Evolutionary conservation across 1,140 invertebrate species (phyloP).

Genomic region (Palaemon carinicauda): DNA sequence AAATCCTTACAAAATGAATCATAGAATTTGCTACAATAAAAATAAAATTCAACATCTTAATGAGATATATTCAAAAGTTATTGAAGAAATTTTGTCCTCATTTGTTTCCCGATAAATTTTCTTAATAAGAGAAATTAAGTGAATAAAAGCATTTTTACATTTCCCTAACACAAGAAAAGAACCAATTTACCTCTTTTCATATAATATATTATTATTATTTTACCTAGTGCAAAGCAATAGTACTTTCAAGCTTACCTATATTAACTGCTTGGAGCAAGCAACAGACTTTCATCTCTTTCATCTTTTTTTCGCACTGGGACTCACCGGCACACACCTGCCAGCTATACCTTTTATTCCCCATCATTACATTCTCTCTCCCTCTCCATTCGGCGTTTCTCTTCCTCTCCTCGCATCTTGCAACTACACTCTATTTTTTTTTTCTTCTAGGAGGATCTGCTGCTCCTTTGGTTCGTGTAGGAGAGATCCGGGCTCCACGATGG

Average conservation of each 20-base stretch:
- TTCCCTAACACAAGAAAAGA: too few relatives aligned
- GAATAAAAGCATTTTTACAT: too few relatives aligned
- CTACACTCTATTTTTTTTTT: background rate
- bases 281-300: background rate
- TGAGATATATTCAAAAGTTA: too few relatives aligned
- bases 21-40: too few relatives aligned
- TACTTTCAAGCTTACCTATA: background rate
- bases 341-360: background rate
- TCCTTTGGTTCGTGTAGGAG: conserved; percentile 20
- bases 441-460: background rate
- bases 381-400: background rate
- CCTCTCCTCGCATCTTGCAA: background rate
- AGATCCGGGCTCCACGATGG: conserved; percentile 24
- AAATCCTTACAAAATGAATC: too few relatives aligned
- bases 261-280: background rate
- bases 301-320: background rate
- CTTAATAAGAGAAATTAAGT: too few relatives aligned
- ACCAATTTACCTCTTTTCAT: too few relatives aligned
- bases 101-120: too few relatives aligned
- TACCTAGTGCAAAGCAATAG: background rate
- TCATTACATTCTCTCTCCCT: background rate
- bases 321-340: too few relatives aligned
- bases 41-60: too few relatives aligned
- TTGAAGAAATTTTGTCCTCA: too few relatives aligned
- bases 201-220: background rate